Percentiles rank a stretch among this genome's conserved stretches.
phyloP scores from a whole-genome alignment of 2,113 vertebrate genomes.

The Tauraco erythrolophus region DNA sequence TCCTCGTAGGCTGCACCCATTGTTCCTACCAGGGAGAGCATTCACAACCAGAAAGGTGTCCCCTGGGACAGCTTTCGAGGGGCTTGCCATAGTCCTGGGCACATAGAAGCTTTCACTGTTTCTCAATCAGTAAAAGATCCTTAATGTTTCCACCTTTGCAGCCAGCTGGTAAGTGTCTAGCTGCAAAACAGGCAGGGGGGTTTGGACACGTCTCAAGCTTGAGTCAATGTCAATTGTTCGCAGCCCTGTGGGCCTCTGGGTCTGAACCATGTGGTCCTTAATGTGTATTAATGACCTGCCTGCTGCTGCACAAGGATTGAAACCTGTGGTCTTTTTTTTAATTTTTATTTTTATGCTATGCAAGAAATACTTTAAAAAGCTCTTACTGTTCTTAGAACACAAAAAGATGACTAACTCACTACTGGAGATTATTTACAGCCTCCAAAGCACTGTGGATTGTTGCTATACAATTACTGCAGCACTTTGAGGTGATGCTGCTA shows the following conservation, averaged over 20 bases:
- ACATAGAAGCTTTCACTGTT: background rate
- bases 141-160: background rate
- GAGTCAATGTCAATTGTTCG: background rate
- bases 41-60: background rate
- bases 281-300: slow-evolving; percentile 33
- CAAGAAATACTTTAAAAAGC: slow-evolving; percentile 12
- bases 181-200: background rate
- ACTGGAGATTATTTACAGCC: slow-evolving; percentile 2
- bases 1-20: background rate
- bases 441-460: background rate
- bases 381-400: slow-evolving; percentile 1
- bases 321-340: background rate
- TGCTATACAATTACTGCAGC: slow-evolving; percentile 30
- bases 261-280: background rate
- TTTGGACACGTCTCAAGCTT: background rate
- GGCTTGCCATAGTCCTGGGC: background rate
- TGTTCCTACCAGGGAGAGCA: background rate
- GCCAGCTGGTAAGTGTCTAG: background rate
- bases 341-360: background rate
- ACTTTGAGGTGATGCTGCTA: background rate
- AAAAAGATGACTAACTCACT: background rate
- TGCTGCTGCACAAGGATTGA: background rate
- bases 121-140: background rate
- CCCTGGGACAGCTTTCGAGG: background rate
- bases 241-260: background rate